Percentiles rank a stretch among this genome's conserved stretches.
phyloP scores from a whole-genome alignment of 2,797 vertebrate species.

The Psittacula derbiana region DNA sequence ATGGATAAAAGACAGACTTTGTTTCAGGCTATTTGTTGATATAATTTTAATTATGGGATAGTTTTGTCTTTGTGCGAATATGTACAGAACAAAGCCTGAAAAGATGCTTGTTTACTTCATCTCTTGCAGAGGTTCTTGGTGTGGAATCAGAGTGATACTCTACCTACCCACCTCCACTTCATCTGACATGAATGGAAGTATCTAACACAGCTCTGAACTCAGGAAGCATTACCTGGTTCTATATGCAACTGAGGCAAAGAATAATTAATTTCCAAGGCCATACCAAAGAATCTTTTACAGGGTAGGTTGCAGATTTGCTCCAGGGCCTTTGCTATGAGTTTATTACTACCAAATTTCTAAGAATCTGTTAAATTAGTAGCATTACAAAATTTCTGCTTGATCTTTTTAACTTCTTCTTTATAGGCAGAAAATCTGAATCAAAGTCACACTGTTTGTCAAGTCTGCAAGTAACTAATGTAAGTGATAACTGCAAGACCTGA shows the following conservation, averaged over 20 bases:
- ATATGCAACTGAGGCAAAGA: background rate
- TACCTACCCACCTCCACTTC: background rate
- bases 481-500: background rate
- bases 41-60: background rate
- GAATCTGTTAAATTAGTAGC: background rate
- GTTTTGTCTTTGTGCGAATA: background rate
- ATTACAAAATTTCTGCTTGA: background rate
- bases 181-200: background rate
- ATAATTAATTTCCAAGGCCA: background rate
- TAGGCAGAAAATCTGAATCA: background rate
- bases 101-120: background rate
- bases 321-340: background rate
- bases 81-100: background rate
- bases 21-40: background rate
- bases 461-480: background rate
- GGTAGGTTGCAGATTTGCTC: background rate
- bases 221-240: background rate
- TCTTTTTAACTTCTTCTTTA: background rate
- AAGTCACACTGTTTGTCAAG: background rate
- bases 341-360: background rate
- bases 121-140: background rate
- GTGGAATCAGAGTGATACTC: background rate
- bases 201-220: background rate
- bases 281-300: background rate
- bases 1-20: background rate